Percentiles rank a stretch among this genome's conserved stretches.
Conservation (phyloP, 2,888 invertebrate species). For the Cheilosia pagana region DNA sequence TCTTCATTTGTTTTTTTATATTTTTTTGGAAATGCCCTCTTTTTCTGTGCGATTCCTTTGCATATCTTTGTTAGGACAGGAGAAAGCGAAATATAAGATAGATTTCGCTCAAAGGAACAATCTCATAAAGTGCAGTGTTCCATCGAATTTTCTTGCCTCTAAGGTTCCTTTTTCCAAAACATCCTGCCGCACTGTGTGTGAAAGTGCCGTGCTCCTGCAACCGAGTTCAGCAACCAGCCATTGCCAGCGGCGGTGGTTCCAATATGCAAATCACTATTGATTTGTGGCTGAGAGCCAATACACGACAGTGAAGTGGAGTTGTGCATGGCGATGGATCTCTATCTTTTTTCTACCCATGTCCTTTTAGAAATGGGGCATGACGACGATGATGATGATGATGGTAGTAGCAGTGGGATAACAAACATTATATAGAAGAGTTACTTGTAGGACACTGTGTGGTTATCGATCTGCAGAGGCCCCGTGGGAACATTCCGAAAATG, state of each 20-base stretch:
- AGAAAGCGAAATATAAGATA: conserved; percentile 6
- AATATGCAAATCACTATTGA: conserved; percentile 74
- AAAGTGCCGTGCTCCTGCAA: conserved; percentile 16
- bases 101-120: conserved; percentile 68
- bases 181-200: conserved; percentile 5
- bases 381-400: conserved; percentile 26
- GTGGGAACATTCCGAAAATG: conserved; percentile 64
- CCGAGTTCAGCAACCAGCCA: background rate
- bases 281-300: conserved; percentile 74
- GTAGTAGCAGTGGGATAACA: conserved; percentile 47
- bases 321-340: conserved; percentile 49
- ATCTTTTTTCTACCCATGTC: conserved; percentile 49
- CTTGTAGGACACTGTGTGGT: conserved; percentile 52
- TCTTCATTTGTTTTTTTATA: no score
- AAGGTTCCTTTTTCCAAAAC: conserved; percentile 10
- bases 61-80: background rate
- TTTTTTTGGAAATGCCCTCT: conserved; percentile 4
- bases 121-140: conserved; percentile 66
- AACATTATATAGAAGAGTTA: conserved; percentile 39
- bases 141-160: conserved; percentile 41
- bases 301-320: conserved; percentile 66
- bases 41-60: background rate
- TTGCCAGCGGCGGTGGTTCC: conserved; percentile 49
- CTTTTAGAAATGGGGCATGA: conserved; percentile 53
- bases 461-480: conserved; percentile 58